Conservation (phyloP, 1,140 invertebrate genomes). For the Dendrolimus kikuchii region DNA sequence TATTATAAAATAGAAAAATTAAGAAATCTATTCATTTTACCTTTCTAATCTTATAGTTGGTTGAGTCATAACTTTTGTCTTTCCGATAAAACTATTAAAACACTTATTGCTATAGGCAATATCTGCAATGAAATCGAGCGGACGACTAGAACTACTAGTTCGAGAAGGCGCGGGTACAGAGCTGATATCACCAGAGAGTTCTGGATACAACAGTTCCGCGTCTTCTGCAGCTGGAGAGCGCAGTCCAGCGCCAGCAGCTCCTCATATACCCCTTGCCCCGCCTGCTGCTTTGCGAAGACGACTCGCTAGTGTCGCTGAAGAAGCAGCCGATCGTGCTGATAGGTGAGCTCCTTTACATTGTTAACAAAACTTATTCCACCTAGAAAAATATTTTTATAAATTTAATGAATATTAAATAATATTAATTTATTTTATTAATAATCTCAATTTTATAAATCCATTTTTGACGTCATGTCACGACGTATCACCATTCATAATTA, state of each 20-base stretch:
- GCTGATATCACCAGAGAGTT: constrained; percentile 84
- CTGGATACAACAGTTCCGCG: constrained; percentile 85
- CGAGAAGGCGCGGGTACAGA: constrained; percentile 82
- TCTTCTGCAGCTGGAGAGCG: constrained; percentile 83
- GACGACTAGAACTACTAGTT: constrained; percentile 81
- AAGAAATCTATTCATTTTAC: neutral
- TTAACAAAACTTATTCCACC: no score
- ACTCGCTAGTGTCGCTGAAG: constrained; percentile 80
- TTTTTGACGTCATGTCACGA: no score
- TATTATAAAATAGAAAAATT: constrained; percentile 2
- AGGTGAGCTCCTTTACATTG: constrained; percentile 30
- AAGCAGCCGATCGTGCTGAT: constrained; percentile 72
- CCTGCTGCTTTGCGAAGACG: constrained; percentile 72
- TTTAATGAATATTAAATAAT: no score
- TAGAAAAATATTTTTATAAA: no score
- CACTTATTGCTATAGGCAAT: constrained; percentile 73
- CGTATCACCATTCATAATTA: no score
- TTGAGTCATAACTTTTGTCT: no score
- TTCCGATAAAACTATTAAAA: no score
- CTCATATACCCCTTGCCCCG: constrained; percentile 64
- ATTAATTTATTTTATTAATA: no score
- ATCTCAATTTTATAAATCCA: no score
- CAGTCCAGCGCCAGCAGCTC: constrained; percentile 74
- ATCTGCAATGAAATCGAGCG: constrained; percentile 82
- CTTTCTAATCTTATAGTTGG: no score